These are phyloP conservation scores for Pelecanus crispus DNA, from an alignment of 2,113 vertebrate species.

Conservation along the genomic window DNA sequence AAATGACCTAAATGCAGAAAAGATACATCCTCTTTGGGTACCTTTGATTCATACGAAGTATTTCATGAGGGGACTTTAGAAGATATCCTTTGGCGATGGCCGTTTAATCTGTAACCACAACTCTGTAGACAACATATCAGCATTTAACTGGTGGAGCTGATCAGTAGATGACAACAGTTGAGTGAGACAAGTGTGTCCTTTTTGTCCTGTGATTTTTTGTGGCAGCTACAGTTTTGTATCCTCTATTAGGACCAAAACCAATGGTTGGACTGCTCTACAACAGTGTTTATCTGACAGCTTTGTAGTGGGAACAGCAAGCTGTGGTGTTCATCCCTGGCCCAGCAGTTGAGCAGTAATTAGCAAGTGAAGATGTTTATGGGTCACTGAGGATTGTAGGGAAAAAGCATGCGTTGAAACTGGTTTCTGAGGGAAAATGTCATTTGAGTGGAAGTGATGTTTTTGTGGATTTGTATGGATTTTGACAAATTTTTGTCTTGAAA, in stretches of 20 bases:
- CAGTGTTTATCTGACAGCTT: background rate
- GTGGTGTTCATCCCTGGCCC: rapidly evolving
- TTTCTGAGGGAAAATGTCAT: background rate
- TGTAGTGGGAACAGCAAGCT: background rate
- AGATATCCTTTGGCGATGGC: background rate
- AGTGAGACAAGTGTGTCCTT: background rate
- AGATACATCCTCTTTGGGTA: background rate
- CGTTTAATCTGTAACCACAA: background rate
- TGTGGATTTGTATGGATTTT: background rate
- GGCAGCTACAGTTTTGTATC: background rate
- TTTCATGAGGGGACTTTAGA: background rate
- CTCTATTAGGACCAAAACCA: background rate
- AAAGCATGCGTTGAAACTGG: background rate
- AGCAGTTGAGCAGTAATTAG: background rate
- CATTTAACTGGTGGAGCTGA: background rate
- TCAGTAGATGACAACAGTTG: background rate
- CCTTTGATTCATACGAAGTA: background rate
- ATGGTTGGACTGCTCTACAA: background rate
- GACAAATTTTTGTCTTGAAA: background rate
- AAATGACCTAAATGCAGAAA: background rate
- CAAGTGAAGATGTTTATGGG: background rate
- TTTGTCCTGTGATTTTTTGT: background rate
- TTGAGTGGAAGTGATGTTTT: background rate
- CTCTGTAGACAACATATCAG: background rate
- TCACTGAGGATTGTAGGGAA: background rate